A percentile compares a stretch with the other conserved stretches of the same genome.
These are phyloP conservation scores for Moxostoma hubbsi DNA, from an alignment of 2,797 vertebrate genomes.

Conservation along the genomic window DNA sequence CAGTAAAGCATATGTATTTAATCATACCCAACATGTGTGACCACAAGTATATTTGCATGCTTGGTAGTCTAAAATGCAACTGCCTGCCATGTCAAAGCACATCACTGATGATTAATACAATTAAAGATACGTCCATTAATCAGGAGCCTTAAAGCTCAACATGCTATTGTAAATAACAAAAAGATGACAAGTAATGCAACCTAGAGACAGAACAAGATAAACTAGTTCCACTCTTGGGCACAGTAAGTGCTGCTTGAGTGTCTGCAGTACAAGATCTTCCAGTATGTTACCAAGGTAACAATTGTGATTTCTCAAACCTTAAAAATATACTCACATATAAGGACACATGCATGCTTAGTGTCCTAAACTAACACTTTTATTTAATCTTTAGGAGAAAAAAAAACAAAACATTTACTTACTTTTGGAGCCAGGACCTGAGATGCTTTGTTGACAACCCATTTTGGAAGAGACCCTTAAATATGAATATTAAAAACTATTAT, in stretches of 20 bases:
- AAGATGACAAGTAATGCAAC: background rate
- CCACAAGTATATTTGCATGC: too few species aligned
- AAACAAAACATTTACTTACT: constrained; percentile 66
- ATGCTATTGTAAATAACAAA: too few species aligned
- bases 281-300: constrained; percentile 70
- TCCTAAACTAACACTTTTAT: background rate
- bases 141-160: constrained; percentile 48
- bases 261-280: constrained; percentile 61
- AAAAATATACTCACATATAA: constrained; percentile 54
- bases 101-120: background rate
- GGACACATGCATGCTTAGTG: background rate
- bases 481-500: background rate
- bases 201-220: constrained; percentile 67
- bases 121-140: constrained; percentile 43
- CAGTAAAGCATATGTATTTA: too few species aligned
- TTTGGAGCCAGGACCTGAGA: constrained; percentile 78
- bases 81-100: background rate
- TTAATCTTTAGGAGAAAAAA: background rate
- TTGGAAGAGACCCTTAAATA: constrained; percentile 78
- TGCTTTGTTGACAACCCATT: constrained; percentile 84
- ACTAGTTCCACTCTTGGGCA: constrained; percentile 69
- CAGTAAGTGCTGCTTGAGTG: constrained; percentile 51
- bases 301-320: constrained; percentile 66
- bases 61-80: background rate
- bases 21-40: too few species aligned